Conservation (phyloP, 2,797 vertebrate genomes). For the Linurgus olivaceus region DNA sequence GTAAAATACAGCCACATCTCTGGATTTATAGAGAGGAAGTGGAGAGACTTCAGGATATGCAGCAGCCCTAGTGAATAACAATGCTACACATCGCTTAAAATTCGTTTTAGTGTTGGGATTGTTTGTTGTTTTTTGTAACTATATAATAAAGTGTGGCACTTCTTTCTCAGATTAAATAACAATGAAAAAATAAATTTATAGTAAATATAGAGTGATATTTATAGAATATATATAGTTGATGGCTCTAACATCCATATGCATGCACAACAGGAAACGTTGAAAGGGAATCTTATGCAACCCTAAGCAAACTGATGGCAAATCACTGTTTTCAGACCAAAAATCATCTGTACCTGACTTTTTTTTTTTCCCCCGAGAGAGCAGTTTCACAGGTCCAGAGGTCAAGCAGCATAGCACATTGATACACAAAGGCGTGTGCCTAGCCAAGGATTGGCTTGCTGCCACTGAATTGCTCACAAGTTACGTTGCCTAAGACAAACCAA, state of each 20-base stretch:
- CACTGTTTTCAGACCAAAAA: neutral
- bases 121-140: neutral
- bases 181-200: neutral
- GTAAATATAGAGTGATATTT: neutral
- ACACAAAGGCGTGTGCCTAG: conserved; percentile 60
- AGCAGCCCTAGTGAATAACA: neutral
- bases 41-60: neutral
- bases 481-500: neutral
- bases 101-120: neutral
- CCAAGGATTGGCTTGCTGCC: neutral
- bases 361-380: conserved; percentile 61
- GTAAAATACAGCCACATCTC: neutral
- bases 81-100: neutral
- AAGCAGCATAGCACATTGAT: conserved; percentile 74
- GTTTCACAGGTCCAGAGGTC: conserved; percentile 81
- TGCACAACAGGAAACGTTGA: rapidly evolving
- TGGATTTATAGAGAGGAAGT: neutral
- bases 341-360: conserved; percentile 75
- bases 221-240: neutral
- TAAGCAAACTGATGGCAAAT: neutral
- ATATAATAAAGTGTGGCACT: neutral
- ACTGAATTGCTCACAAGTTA: neutral
- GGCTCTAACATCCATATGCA: neutral
- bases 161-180: neutral
- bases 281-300: neutral